A percentile compares a stretch with the other conserved stretches of the same genome.
Conservation (phyloP, 2,113 vertebrate species). For the Pica pica region DNA sequence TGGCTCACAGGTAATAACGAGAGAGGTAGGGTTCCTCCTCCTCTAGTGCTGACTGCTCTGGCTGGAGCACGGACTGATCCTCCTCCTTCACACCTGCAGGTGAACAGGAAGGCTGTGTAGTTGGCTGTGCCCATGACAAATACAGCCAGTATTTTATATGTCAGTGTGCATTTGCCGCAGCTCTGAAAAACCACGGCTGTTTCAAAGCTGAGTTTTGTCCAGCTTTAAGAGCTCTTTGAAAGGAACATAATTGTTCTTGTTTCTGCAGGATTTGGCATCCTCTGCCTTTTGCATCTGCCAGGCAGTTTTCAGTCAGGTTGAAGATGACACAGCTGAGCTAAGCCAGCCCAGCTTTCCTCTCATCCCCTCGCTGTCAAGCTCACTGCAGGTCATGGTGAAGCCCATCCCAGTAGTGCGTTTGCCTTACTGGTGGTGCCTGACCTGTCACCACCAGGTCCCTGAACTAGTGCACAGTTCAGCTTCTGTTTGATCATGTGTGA, state of each 20-base stretch:
- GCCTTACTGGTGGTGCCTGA: not conserved
- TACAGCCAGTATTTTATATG: not conserved
- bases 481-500: not conserved
- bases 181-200: not conserved
- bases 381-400: fast-evolving
- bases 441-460: not conserved
- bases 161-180: not conserved
- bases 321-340: not conserved
- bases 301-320: not conserved
- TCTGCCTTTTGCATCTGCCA: not conserved
- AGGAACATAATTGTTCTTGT: not conserved
- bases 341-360: not conserved
- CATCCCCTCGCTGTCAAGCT: fast-evolving
- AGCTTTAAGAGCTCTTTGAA: not conserved
- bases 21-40: not conserved
- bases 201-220: not conserved
- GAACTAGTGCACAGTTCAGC: not conserved
- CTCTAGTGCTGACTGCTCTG: not conserved
- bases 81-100: not conserved
- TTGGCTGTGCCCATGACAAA: not conserved
- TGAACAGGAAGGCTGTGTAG: not conserved
- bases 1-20: not conserved
- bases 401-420: fast-evolving
- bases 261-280: not conserved
- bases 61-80: not conserved